Evolutionary conservation across 1,140 invertebrate species (phyloP).

Genomic region (Paralvinella palmiformis): DNA sequence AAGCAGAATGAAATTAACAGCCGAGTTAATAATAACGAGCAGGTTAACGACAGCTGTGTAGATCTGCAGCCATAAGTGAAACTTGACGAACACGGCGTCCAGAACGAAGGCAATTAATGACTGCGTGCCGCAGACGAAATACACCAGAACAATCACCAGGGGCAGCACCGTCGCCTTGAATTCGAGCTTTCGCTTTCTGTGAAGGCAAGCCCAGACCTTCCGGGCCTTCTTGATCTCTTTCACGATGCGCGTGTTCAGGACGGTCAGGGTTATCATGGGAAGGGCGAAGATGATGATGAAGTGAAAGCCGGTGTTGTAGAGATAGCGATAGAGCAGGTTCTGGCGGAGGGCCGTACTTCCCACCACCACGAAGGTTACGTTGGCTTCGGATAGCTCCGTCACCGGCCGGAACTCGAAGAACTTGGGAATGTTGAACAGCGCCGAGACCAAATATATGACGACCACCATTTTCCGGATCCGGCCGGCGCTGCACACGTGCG

Average conservation of each 20-base stretch:
- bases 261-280: conserved; percentile 12
- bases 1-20: conserved; percentile 16
- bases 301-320: conserved; percentile 17
- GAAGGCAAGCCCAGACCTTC: conserved; percentile 2
- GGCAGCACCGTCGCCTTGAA: conserved; percentile 14
- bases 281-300: conserved; percentile 18
- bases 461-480: conserved; percentile 57
- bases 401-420: conserved; percentile 15
- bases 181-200: conserved; percentile 14
- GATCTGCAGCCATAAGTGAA: conserved; percentile 9
- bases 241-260: conserved; percentile 5
- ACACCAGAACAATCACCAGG: conserved; percentile 15
- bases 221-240: conserved; percentile 7
- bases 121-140: conserved; percentile 17
- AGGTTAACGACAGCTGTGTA: conserved; percentile 18
- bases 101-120: conserved; percentile 15
- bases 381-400: neutral
- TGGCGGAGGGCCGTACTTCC: neutral
- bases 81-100: conserved; percentile 14
- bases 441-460: neutral
- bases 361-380: conserved; percentile 1
- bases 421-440: conserved; percentile 15
- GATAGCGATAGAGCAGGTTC: conserved; percentile 8
- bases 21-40: conserved; percentile 15
- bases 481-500: conserved; percentile 82